Base-by-base conservation (phyloP, 2,797 vertebrate genomes). In the Margarornis squamiger region DNA sequence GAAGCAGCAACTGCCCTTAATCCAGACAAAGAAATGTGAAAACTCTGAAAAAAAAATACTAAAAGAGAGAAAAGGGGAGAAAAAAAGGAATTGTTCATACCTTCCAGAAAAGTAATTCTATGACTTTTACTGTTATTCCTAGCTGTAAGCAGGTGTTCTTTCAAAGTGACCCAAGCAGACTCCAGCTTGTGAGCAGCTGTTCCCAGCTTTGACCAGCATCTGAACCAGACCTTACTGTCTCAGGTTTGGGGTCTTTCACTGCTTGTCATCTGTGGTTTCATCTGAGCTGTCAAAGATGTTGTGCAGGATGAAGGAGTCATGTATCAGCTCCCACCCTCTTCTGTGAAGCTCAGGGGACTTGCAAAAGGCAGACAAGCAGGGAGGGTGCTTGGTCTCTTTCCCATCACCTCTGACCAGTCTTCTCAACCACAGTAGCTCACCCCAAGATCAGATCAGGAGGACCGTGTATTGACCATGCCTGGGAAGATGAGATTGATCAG, bases 11-110 rank as follows among this genome's bases (percentile, higher is more conserved):
- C 17, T 78, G 29, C 39, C n/a, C 32, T 86, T 70, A 36, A 61
- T 74, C 10, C 18, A 78, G 27, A 54, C 9, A 51, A 84, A 75
- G 15, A 49, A 49, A 62, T 54, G 32, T 48, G 14, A 54, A 82
- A 81, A 65, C 21, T 7, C 26, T 57, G 23, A 14, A 81, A 80
- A 81, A 80, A 24, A 6, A 12, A 4, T 38, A 7, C 38, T 38
- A 48, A 57, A 51, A 7, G 21, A 7, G 14, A 68, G 12, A 36
- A 67, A 19, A 16, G 1, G 3, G 1, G 1, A 6, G 9, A 22
- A 45, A 36, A 29, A 30, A 49, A n/a, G 6, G 6, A 26, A 27
- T 45, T 0, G 0, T 59, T 73, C 4, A 32, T 78, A 23, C 16
- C n/a, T 63, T 36, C 22, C 26, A 22, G 51, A 79, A 90, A 79